phyloP scores from a whole-genome alignment of 2,888 invertebrate genomes.

The Julus scandinavius region DNA sequence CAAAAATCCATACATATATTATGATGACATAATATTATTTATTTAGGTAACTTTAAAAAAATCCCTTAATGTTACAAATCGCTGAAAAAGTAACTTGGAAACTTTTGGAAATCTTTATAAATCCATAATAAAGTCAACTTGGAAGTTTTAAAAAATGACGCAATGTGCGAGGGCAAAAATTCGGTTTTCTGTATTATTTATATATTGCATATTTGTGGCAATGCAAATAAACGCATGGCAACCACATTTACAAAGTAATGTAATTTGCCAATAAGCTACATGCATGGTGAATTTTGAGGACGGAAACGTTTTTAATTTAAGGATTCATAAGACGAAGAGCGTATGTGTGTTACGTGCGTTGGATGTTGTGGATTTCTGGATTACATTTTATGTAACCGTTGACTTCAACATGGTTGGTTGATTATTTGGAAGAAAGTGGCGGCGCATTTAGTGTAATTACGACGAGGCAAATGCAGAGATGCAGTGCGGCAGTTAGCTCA shows the following conservation, averaged over 20 bases:
- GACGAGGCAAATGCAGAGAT: constrained; percentile 16
- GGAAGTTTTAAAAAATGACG: not conserved
- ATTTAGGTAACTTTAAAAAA: too few relatives aligned
- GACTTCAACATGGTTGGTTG: constrained; percentile 28
- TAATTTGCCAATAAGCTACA: not conserved
- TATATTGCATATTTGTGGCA: not conserved
- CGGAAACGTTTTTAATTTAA: not conserved
- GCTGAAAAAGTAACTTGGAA: too few relatives aligned
- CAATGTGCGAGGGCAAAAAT: not conserved
- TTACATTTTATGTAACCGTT: not conserved
- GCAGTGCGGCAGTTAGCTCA: constrained; percentile 17
- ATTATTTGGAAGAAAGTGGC: constrained; percentile 6
- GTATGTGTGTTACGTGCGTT: not conserved
- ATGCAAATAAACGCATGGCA: not conserved
- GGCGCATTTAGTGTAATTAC: constrained; percentile 25
- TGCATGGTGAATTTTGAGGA: not conserved
- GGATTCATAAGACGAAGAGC: not conserved
- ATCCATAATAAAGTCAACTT: not conserved
- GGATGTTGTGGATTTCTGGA: constrained; percentile 24
- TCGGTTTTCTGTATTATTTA: not conserved
- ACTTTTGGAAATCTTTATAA: not conserved
- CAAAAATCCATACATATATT: too few relatives aligned
- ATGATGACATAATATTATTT: too few relatives aligned
- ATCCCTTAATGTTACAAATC: too few relatives aligned
- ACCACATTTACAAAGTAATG: not conserved